Conservation (phyloP, 2,113 vertebrate species). For the Phodopus roborovskii region DNA sequence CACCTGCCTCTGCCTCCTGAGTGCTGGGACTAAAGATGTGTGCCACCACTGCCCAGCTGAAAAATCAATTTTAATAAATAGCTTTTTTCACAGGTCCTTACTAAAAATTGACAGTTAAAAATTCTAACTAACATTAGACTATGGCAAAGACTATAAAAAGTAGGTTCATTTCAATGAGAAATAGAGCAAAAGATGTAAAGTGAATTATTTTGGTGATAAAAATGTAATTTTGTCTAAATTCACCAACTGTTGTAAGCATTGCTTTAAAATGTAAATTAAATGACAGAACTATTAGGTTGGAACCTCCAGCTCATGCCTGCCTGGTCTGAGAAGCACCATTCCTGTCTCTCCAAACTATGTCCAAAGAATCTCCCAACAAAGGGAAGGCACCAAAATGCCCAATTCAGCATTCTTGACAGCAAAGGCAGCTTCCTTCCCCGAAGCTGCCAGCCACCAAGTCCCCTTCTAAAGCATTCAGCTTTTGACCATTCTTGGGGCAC, state of each 20-base stretch:
- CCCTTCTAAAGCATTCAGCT: not conserved
- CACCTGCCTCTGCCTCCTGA: too few relatives aligned
- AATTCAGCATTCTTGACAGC: not conserved
- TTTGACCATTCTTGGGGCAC: not conserved
- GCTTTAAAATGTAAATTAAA: not conserved
- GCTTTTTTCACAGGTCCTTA: not conserved
- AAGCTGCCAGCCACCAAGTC: not conserved
- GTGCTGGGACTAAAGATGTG: too few relatives aligned
- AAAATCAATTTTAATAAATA: not conserved
- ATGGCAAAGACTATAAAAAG: not conserved
- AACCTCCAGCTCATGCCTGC: not conserved
- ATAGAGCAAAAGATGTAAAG: not conserved
- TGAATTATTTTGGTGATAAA: not conserved
- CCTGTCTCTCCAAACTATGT: not conserved
- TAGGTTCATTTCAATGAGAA: not conserved
- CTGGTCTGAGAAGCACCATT: not conserved
- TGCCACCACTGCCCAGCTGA: too few relatives aligned
- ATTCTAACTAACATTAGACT: not conserved
- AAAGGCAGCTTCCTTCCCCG: not conserved
- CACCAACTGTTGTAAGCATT: not conserved
- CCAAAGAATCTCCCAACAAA: not conserved
- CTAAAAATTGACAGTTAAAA: not conserved
- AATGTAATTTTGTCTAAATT: not conserved
- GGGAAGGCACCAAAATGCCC: too few relatives aligned
- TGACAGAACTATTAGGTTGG: not conserved